Conservation (phyloP, 2,113 vertebrate genomes). For the Catharus minimus region DNA sequence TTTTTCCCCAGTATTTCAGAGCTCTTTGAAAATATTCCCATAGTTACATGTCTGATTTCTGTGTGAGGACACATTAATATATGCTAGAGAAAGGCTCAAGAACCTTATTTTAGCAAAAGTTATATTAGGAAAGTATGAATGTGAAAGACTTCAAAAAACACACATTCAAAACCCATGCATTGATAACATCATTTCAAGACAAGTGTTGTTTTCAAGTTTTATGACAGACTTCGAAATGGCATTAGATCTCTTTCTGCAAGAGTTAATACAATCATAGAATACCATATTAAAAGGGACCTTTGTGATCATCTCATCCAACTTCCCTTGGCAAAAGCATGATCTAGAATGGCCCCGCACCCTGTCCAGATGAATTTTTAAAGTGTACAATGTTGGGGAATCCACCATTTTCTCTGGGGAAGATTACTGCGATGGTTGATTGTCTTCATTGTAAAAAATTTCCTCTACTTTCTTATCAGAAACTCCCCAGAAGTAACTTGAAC, state of each 20-base stretch:
- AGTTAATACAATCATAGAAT: background rate
- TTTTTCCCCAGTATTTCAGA: background rate
- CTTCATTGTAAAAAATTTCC: background rate
- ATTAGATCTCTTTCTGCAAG: background rate
- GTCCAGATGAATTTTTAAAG: background rate
- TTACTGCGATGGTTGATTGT: background rate
- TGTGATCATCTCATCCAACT: background rate
- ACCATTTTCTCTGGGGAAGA: background rate
- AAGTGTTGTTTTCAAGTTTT: background rate
- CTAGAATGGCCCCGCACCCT: background rate
- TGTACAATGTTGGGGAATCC: background rate
- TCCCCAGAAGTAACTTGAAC: background rate
- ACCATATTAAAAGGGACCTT: background rate
- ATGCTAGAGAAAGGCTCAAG: background rate
- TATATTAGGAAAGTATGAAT: background rate
- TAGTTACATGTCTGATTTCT: background rate
- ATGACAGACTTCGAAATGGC: background rate
- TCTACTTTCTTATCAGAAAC: background rate
- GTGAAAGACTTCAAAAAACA: background rate
- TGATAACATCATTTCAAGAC: background rate
- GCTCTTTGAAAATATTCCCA: background rate
- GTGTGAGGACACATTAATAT: background rate
- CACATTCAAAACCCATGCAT: background rate
- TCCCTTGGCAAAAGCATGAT: background rate
- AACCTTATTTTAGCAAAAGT: background rate